A percentile compares a stretch with the other conserved stretches of the same genome.
Evolutionary conservation across 2,888 invertebrate species (phyloP).

Genomic region (Ochropleura plecta): DNA sequence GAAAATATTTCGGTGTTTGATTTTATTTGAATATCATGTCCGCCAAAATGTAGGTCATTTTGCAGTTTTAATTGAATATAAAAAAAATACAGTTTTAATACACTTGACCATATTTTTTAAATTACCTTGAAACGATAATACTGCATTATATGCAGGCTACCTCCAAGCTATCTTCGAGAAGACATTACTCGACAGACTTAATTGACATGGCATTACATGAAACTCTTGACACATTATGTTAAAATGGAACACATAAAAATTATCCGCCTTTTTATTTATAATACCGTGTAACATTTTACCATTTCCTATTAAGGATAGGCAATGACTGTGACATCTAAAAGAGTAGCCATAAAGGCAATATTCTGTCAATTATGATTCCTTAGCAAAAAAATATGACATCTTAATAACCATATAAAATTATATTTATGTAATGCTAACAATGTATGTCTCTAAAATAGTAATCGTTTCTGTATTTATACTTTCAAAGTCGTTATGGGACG

Average conservation of each 20-base stretch:
- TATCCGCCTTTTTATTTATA: conserved; percentile 32
- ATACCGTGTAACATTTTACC: conserved; percentile 38
- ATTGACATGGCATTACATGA: conserved; percentile 13
- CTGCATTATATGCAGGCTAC: too few relatives aligned
- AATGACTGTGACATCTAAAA: conserved; percentile 43
- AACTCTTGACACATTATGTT: conserved; percentile 10
- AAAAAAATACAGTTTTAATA: too few relatives aligned
- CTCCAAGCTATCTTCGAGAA: neutral
- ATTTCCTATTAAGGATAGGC: conserved; percentile 1
- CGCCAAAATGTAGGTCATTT: too few relatives aligned
- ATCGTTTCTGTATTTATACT: conserved; percentile 1
- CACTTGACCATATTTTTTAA: neutral
- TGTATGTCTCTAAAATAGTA: conserved; percentile 14
- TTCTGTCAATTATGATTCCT: conserved; percentile 29
- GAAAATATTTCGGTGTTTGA: too few relatives aligned
- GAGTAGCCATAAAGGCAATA: conserved; percentile 16
- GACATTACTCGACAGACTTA: too few relatives aligned
- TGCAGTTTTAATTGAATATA: too few relatives aligned
- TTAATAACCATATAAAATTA: conserved; percentile 28
- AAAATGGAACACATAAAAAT: conserved; percentile 39
- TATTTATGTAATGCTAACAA: conserved; percentile 13
- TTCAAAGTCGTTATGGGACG: neutral
- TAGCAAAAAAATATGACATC: conserved; percentile 52
- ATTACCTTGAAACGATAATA: neutral
- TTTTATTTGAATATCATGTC: too few relatives aligned